Conservation (phyloP, 2,888 invertebrate genomes). For the Saturnia pavonia region DNA sequence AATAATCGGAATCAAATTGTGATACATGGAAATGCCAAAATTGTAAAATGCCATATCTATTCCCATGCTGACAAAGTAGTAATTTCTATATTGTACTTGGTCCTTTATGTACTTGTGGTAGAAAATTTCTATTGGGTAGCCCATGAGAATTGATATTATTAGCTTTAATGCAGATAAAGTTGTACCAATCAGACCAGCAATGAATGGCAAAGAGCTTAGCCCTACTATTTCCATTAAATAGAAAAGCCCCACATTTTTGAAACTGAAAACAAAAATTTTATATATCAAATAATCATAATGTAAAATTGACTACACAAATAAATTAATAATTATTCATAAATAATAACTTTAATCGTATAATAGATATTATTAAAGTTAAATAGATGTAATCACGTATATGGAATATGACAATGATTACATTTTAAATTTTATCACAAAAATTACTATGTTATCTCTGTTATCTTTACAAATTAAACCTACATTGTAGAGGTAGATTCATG, state of each 20-base stretch:
- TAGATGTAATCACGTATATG: too few relatives aligned
- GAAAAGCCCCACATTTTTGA: conserved; percentile 61
- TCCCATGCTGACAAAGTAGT: conserved; percentile 88
- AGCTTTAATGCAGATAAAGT: conserved; percentile 85
- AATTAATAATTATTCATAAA: background rate
- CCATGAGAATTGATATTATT: conserved; percentile 83
- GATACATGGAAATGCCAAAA: conserved; percentile 89
- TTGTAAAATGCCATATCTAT: conserved; percentile 90
- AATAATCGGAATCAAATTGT: conserved; percentile 87
- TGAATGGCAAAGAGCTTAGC: conserved; percentile 57
- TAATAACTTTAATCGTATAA: too few relatives aligned
- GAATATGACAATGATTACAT: too few relatives aligned
- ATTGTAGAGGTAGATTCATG: too few relatives aligned
- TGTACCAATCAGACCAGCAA: conserved; percentile 79
- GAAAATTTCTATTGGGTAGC: conserved; percentile 71
- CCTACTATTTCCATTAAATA: conserved; percentile 47
- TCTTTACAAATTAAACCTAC: too few relatives aligned
- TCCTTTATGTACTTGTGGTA: conserved; percentile 57
- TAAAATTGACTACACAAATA: background rate
- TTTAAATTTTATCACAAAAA: too few relatives aligned
- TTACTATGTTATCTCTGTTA: too few relatives aligned
- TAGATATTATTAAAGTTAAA: too few relatives aligned
- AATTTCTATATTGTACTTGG: conserved; percentile 81
- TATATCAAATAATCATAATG: background rate
- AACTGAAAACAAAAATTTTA: conserved; percentile 37